Evolutionary conservation across 2,797 vertebrate genomes (phyloP).

Genomic region (Tapirus indicus): DNA sequence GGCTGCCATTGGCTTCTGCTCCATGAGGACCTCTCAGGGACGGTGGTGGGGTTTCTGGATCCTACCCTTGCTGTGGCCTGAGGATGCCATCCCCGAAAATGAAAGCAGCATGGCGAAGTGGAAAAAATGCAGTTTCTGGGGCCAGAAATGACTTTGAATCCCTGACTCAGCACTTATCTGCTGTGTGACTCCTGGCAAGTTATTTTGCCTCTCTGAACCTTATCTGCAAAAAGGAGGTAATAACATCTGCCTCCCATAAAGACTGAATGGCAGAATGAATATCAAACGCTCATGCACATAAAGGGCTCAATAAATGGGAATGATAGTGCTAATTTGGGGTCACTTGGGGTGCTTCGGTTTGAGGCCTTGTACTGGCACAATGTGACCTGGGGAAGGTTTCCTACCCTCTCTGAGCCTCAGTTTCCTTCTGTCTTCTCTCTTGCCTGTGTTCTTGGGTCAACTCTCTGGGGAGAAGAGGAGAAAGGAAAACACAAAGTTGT

Average conservation of each 20-base stretch:
- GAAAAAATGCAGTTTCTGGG: neutral
- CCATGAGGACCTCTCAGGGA: neutral
- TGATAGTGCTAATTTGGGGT: neutral
- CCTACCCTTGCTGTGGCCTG: neutral
- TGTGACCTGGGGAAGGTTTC: neutral
- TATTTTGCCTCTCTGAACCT: neutral
- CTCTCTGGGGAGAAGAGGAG: neutral
- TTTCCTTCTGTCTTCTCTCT: neutral
- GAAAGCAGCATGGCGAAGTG: neutral
- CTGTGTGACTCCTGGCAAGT: neutral
- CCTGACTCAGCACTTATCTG: neutral
- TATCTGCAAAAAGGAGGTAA: neutral
- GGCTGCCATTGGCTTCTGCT: neutral
- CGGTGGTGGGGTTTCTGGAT: neutral
- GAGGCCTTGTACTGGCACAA: neutral
- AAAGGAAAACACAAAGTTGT: neutral
- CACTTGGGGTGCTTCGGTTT: neutral
- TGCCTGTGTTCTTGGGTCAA: neutral
- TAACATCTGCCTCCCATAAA: neutral
- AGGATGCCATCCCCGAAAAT: neutral
- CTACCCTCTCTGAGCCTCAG: neutral
- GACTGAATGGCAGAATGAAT: accelerated
- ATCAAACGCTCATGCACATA: neutral
- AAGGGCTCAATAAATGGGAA: neutral
- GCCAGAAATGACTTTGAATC: neutral